Conservation (phyloP, 2,888 invertebrate genomes). For the Coelogynopora nodosa region DNA sequence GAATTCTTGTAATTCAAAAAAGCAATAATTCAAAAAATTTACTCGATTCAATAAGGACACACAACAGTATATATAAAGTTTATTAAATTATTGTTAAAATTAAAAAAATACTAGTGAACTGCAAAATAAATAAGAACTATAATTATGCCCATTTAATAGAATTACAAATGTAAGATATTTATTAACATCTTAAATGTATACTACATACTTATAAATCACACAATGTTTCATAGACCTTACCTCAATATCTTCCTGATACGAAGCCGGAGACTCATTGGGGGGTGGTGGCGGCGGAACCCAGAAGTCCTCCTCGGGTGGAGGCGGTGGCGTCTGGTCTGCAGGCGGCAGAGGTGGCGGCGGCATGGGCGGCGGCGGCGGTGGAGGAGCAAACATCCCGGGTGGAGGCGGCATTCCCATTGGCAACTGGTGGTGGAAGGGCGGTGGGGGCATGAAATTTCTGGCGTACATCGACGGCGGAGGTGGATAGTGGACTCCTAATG, state of each 20-base stretch:
- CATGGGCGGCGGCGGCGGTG: slow-evolving; percentile 13
- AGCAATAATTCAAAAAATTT: too few species aligned
- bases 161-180: too few species aligned
- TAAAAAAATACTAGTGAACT: too few species aligned
- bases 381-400: slow-evolving; percentile 26
- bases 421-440: background rate
- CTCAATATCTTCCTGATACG: background rate
- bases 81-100: too few species aligned
- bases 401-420: background rate
- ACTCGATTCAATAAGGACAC: too few species aligned
- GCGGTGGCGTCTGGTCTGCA: slow-evolving; percentile 24
- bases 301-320: background rate
- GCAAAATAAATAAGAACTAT: too few species aligned
- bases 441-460: slow-evolving; percentile 16
- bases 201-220: too few species aligned
- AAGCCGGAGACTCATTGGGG: background rate
- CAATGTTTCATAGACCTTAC: too few species aligned
- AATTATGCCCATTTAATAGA: too few species aligned
- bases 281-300: slow-evolving; percentile 22
- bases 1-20: too few species aligned
- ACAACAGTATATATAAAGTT: too few species aligned
- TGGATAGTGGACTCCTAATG: background rate
- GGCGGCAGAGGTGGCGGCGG: slow-evolving; percentile 35
- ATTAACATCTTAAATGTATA: too few species aligned
- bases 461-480: background rate